phyloP scores from a whole-genome alignment of 37 sponge, comb jelly and placozoan species.

The Bolinopsis microptera region DNA sequence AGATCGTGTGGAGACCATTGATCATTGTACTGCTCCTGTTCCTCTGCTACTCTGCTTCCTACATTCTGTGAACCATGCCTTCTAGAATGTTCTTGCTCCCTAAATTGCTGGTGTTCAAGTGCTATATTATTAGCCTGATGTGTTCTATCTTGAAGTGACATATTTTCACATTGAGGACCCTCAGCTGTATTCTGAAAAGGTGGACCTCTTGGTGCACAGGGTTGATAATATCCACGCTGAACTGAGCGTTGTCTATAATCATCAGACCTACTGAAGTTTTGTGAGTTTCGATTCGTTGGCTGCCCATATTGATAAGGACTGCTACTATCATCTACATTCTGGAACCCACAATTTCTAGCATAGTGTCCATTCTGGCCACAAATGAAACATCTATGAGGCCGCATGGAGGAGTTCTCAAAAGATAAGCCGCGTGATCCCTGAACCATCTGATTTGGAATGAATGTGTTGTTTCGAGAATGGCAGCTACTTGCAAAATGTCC shows the following conservation, averaged over 20 bases:
- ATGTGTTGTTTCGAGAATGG: too few relatives aligned
- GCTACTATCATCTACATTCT: background rate
- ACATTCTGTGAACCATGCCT: background rate
- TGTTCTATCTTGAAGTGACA: background rate
- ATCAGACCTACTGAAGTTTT: background rate
- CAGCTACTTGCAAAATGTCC: background rate
- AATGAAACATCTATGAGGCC: background rate
- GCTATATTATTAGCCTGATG: background rate
- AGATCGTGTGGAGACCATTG: background rate
- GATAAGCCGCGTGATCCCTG: background rate
- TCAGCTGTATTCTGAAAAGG: too few relatives aligned
- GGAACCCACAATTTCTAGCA: background rate
- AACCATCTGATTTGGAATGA: too few relatives aligned
- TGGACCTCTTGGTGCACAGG: background rate
- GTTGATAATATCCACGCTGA: background rate
- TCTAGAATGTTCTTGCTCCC: background rate
- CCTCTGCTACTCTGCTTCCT: background rate
- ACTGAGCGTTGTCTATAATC: background rate
- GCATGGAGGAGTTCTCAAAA: background rate
- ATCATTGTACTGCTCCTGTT: slow-evolving; percentile 3
- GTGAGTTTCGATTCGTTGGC: too few relatives aligned
- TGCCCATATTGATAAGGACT: too few relatives aligned
- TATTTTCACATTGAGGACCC: background rate
- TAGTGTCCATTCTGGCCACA: background rate
- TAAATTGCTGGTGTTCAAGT: background rate